Conservation (phyloP, 1,140 invertebrate genomes). For the Macrobrachium rosenbergii region DNA sequence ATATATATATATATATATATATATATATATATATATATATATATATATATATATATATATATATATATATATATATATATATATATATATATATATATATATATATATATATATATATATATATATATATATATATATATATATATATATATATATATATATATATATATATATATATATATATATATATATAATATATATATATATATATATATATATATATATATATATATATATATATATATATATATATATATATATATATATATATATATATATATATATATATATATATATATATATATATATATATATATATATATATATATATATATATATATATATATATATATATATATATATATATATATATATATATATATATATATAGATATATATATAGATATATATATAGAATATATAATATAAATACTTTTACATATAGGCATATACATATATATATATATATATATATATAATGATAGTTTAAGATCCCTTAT, state of each 20-base stretch:
- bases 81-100: too few species aligned
- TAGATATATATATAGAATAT: background rate
- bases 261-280: constrained; percentile 16
- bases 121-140: constrained; percentile 22
- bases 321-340: too few species aligned
- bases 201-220: too few species aligned
- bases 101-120: background rate
- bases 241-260: constrained; percentile 22
- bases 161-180: background rate
- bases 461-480: constrained; percentile 22
- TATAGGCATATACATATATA: background rate
- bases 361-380: constrained; percentile 22
- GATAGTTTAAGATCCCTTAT: too few species aligned
- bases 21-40: too few species aligned
- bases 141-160: constrained; percentile 19
- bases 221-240: background rate
- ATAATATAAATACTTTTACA: background rate
- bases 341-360: background rate
- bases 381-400: constrained; percentile 14
- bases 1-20: too few species aligned
- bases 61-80: too few species aligned
- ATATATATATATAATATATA: too few species aligned
- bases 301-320: too few species aligned
- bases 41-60: too few species aligned
- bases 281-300: background rate